Base-by-base conservation (phyloP, 2,888 invertebrate genomes). In the Glyphotaelius pellucidus region DNA sequence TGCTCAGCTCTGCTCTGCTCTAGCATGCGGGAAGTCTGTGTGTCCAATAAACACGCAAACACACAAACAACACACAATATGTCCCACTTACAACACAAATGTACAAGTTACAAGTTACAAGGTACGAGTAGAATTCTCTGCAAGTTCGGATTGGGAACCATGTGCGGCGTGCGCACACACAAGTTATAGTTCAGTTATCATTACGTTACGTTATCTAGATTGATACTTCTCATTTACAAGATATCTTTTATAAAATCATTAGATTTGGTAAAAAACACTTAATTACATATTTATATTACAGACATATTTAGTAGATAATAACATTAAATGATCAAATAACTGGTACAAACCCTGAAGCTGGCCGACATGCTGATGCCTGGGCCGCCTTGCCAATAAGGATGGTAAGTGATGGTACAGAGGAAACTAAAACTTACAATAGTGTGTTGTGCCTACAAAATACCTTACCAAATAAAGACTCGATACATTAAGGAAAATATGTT, bases 361-460 rank as follows among this genome's bases (percentile, higher is more conserved):
- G 87, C n/a, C 81, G 32, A 31, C 81, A 31, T 4, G 67, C 67
- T n/a, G 67, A 67, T 67, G 67, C n/a, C 25, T 25, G 83, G 35
- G 83, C 83, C 25, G 83, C 83, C 32, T 42, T 80, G 52, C 42
- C 90, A 30, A 83, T 84, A 35, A 25, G 90, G 38, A 47, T 32
- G 52, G 38, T 38, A 38, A 38, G 38, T 32, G 47, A 19, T 85
- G 35, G 79, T 52, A 52, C 31, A 25, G 19, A 87, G 67, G 31
- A 31, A 67, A 87, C 30, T 30, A 52, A 67, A 67, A 85, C 47
- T 52, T 87, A 52, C 87, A 91, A 91, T 92, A 92, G 89, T 81
- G 91, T 92, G 91, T 91, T 92, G 92, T 92, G 93, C 80, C 89
- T 90, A 80, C 92, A 91, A 90, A 90, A 83, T 90, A 91, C 92